Evolutionary conservation across 1,140 invertebrate species (phyloP), one percentile per base, ranked within the genome.

Genomic region (Drosophila nannoptera): DNA sequence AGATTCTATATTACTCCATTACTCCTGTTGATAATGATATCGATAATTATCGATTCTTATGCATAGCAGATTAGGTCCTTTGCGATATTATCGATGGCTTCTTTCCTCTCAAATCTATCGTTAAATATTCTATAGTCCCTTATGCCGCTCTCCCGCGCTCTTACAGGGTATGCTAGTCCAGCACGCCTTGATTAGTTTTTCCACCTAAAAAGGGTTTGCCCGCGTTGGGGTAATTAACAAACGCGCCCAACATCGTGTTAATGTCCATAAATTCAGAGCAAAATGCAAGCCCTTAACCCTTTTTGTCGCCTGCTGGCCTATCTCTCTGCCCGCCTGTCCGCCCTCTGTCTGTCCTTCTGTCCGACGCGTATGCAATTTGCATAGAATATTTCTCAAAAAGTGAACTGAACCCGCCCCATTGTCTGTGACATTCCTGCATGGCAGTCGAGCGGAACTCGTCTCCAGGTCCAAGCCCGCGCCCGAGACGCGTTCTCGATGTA

Each of bases 171-270:
- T 65, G 31, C 45, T 14, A 4, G 38, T 40, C n/a, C 5, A 42
- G 36, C 31, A 35, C n/a, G 56, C 35, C 43, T 32, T 55, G 29
- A 7, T n/a, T 35, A 43, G 42, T 38, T 73, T 22, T 80, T 72
- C 48, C 73, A 63, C 45, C 54, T 70, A 76, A 73, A 80, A 73
- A 68, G 64, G 73, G 80, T 64, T 72, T 63, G 75, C 31, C 61
- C 46, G 14, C n/a, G 14, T 22, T 33, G 1, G 14, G 7, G 62
- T 82, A 77, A 81, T 81, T 81, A 80, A 63, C 38, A 31, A 46
- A 59, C 54, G 61, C 62, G 32, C 58, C 59, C 66, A 65, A 64
- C 81, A 84, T 80, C 76, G 81, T 80, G 81, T 77, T 86, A 86
- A 84, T 84, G 77, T 60, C 62, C 65, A 84, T 84, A 86, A 83